Evolutionary conservation across 2,888 invertebrate genomes (phyloP).

Genomic region (Alentia gelatinosa): DNA sequence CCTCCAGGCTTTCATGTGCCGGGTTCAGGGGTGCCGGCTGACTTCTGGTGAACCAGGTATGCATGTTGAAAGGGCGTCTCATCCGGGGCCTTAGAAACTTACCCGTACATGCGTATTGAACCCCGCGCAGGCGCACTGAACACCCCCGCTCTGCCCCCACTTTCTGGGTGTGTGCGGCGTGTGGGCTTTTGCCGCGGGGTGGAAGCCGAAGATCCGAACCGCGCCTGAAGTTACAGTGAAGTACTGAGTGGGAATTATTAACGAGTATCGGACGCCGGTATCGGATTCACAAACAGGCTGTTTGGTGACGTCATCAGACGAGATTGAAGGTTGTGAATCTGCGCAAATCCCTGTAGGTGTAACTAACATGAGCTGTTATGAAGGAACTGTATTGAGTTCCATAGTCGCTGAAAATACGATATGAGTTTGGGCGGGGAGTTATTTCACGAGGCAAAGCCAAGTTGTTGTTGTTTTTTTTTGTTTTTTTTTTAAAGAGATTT

Average conservation of each 20-base stretch:
- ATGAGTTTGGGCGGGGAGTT: no score
- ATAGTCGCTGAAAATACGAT: no score
- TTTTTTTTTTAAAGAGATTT: no score
- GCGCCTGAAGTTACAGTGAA: background rate
- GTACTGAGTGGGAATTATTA: background rate
- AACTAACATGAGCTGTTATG: no score
- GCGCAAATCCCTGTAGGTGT: no score
- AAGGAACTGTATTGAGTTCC: no score
- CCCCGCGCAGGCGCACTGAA: background rate
- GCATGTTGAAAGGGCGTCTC: background rate
- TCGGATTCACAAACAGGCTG: background rate
- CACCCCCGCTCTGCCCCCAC: background rate
- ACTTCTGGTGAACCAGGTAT: background rate
- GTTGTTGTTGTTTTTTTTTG: no score
- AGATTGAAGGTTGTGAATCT: no score
- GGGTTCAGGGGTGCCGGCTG: background rate
- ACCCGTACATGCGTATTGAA: background rate
- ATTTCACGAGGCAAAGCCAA: no score
- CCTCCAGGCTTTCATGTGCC: background rate
- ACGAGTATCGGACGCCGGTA: background rate
- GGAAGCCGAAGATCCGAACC: background rate
- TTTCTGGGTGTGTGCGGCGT: background rate
- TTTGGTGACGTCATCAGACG: no score
- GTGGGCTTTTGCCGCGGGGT: background rate
- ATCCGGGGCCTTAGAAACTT: background rate